A percentile compares a stretch with the other conserved stretches of the same genome.
These are phyloP conservation scores for Drosophila kohkoa DNA, from an alignment of 1,140 invertebrate genomes.

Conservation along the genomic window DNA sequence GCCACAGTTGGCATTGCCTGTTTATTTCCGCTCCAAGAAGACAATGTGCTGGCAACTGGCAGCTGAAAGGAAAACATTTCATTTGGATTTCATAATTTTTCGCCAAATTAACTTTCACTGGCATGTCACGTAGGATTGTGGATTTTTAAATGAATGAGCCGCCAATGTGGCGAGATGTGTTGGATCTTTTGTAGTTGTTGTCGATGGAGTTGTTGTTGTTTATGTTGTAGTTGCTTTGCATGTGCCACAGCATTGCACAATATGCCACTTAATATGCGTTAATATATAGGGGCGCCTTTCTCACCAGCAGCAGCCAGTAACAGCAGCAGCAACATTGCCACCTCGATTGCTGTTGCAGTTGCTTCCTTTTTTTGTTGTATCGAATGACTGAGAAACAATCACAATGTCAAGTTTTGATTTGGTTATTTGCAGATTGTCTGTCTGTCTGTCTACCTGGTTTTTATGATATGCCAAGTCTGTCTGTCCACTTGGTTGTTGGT, in stretches of 20 bases:
- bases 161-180: slow-evolving; percentile 35
- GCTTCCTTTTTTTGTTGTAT: slow-evolving; percentile 55
- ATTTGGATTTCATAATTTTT: slow-evolving; percentile 80
- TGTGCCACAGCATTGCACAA: slow-evolving; percentile 40
- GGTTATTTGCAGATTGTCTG: slow-evolving; percentile 42
- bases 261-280: slow-evolving; percentile 55
- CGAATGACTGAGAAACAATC: slow-evolving; percentile 31
- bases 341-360: slow-evolving; percentile 35
- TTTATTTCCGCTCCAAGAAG: slow-evolving; percentile 52
- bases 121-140: slow-evolving; percentile 73
- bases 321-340: slow-evolving; percentile 22
- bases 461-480: slow-evolving; percentile 31
- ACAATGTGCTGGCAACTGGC: slow-evolving; percentile 55
- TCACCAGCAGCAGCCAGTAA: no score
- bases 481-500: slow-evolving; percentile 7
- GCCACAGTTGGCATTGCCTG: slow-evolving; percentile 18
- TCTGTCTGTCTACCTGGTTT: slow-evolving; percentile 34
- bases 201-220: no score
- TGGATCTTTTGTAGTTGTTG: background rate
- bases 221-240: slow-evolving; percentile 27
- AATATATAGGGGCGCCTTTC: slow-evolving; percentile 50
- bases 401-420: slow-evolving; percentile 82
- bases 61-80: slow-evolving; percentile 71
- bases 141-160: slow-evolving; percentile 37
- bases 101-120: slow-evolving; percentile 78